Conservation (phyloP, 2,113 vertebrate species). For the Ariopsis seemanni region DNA sequence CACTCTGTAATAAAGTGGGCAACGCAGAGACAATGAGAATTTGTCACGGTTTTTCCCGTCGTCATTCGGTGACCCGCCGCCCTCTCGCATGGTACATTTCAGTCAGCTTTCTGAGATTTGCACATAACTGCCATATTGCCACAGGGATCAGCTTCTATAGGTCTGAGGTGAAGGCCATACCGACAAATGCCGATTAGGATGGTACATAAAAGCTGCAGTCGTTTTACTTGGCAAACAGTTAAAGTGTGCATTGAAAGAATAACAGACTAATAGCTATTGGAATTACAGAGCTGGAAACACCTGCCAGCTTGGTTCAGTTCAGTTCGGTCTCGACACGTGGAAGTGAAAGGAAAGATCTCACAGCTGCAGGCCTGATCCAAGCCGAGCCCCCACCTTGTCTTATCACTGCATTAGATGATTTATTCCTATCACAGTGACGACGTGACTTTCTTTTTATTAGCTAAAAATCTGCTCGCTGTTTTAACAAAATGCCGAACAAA, state of each 20-base stretch:
- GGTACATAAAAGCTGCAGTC: conserved; percentile 44
- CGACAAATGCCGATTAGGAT: conserved; percentile 45
- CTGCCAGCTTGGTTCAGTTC: conserved; percentile 42
- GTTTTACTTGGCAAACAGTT: conserved; percentile 33
- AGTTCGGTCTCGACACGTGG: conserved; percentile 36
- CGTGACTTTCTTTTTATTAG: too few species aligned
- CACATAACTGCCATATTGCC: conserved; percentile 50
- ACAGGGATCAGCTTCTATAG: conserved; percentile 31
- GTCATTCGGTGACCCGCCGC: conserved; percentile 66
- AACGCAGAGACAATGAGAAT: conserved; percentile 78
- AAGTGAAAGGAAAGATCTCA: conserved; percentile 42
- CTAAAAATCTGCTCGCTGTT: not conserved
- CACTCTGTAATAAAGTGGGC: conserved; percentile 80
- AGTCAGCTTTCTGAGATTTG: conserved; percentile 48
- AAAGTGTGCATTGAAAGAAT: conserved; percentile 23
- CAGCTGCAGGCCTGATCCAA: conserved; percentile 31
- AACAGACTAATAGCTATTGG: conserved; percentile 16
- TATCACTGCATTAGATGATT: not conserved
- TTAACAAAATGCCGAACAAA: not conserved
- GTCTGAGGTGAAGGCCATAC: conserved; percentile 31
- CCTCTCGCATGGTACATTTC: conserved; percentile 52
- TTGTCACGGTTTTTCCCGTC: conserved; percentile 73
- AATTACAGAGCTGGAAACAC: conserved; percentile 36
- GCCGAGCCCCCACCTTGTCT: conserved; percentile 10
- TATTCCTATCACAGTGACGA: not conserved